A percentile compares a stretch with the other conserved stretches of the same genome.
Conservation (phyloP, 2,797 vertebrate species). For the Crenichthys baileyi region DNA sequence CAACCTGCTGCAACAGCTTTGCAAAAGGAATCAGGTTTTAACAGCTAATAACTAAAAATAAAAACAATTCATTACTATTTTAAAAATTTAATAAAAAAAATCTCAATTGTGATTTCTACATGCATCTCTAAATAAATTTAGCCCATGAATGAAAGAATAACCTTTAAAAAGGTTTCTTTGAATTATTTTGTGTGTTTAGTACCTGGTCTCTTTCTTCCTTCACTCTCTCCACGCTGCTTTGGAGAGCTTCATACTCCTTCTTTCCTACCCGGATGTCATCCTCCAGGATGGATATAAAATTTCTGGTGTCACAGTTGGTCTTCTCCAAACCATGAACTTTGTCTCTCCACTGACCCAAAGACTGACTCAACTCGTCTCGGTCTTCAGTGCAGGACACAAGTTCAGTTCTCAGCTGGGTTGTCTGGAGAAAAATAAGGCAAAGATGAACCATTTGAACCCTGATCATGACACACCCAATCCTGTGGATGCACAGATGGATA, state of each 20-base stretch:
- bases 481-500: too few species aligned
- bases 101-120: background rate
- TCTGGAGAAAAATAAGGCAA: conserved; percentile 50
- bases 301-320: conserved; percentile 70
- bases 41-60: background rate
- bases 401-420: conserved; percentile 77
- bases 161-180: background rate
- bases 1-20: conserved; percentile 75
- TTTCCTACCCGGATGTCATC: conserved; percentile 78
- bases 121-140: background rate
- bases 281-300: conserved; percentile 80
- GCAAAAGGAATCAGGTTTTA: background rate
- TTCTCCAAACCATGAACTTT: conserved; percentile 81
- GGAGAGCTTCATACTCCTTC: conserved; percentile 72
- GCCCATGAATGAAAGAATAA: background rate
- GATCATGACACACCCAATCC: background rate
- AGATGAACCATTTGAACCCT: background rate
- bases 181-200: background rate
- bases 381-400: conserved; percentile 81
- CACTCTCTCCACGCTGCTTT: conserved; percentile 67
- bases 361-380: conserved; percentile 77
- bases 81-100: background rate
- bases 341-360: conserved; percentile 77
- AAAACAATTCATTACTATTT: background rate
- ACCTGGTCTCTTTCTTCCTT: conserved; percentile 77